These are phyloP conservation scores for Drosophila quinaria DNA, from an alignment of 2,888 invertebrate species.

Conservation along the genomic window DNA sequence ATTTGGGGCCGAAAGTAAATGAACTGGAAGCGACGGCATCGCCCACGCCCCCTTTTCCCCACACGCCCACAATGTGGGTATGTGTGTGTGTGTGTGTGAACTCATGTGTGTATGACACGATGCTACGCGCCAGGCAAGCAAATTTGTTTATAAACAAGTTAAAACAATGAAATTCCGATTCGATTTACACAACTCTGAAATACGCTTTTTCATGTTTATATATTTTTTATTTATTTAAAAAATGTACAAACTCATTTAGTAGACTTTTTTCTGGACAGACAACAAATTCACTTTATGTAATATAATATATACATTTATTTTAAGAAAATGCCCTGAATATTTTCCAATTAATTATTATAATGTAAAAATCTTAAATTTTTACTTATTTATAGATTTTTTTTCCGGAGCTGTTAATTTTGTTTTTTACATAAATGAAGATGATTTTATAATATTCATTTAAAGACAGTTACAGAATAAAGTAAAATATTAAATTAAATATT, in stretches of 20 bases:
- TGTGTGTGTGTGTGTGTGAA: conserved; percentile 5
- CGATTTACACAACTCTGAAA: background rate
- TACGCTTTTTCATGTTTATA: conserved; percentile 18
- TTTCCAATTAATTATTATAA: too few relatives aligned
- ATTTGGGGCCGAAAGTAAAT: conserved; percentile 53
- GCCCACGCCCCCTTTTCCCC: conserved; percentile 43
- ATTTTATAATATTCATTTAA: too few relatives aligned
- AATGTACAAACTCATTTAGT: background rate
- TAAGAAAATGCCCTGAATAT: too few relatives aligned
- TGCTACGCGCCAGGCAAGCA: conserved; percentile 34
- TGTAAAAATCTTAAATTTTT: too few relatives aligned
- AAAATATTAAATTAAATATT: too few relatives aligned
- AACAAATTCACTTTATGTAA: too few relatives aligned
- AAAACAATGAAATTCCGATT: conserved; percentile 4
- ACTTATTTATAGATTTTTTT: too few relatives aligned
- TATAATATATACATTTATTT: too few relatives aligned
- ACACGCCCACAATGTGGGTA: background rate
- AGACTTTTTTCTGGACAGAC: background rate
- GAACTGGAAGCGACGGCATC: conserved; percentile 62
- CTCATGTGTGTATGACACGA: conserved; percentile 19
- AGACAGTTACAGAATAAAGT: too few relatives aligned
- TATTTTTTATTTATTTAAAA: background rate
- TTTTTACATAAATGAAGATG: too few relatives aligned
- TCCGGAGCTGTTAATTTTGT: too few relatives aligned
- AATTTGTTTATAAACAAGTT: conserved; percentile 67